Conservation (phyloP, 2,797 vertebrate genomes). For the Selene dorsalis region DNA sequence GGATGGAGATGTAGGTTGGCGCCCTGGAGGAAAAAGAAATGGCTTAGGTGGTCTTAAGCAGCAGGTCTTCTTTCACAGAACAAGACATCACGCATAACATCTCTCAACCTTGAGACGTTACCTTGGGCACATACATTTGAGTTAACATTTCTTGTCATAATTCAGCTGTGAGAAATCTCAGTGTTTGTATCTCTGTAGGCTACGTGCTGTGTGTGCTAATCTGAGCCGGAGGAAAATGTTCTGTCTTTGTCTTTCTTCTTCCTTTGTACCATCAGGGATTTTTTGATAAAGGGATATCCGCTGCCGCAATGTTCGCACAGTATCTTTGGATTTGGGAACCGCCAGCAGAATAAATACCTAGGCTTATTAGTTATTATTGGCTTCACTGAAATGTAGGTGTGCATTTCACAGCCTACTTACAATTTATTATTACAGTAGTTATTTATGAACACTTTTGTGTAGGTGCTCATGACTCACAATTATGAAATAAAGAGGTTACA, state of each 20-base stretch:
- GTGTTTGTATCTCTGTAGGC: conserved; percentile 38
- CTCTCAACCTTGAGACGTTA: conserved; percentile 64
- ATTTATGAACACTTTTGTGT: conserved; percentile 25
- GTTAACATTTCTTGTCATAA: conserved; percentile 62
- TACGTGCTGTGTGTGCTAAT: conserved; percentile 56
- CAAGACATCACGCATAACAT: conserved; percentile 48
- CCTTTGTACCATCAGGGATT: conserved; percentile 30
- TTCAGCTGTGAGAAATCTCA: conserved; percentile 36
- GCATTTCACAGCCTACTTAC: conserved; percentile 34
- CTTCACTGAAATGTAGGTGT: conserved; percentile 32
- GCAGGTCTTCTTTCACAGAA: conserved; percentile 35
- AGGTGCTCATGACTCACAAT: conserved; percentile 32
- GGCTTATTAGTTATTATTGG: conserved; percentile 47
- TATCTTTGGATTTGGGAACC: conserved; percentile 31
- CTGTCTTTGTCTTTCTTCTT: conserved; percentile 43
- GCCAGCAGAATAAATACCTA: conserved; percentile 26
- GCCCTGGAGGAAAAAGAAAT: background rate
- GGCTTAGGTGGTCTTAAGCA: conserved; percentile 42
- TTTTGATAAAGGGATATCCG: conserved; percentile 49
- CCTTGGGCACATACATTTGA: conserved; percentile 53
- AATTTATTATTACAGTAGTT: conserved; percentile 23
- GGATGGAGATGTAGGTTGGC: conserved; percentile 37
- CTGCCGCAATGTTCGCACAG: conserved; percentile 32
- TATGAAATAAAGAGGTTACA: conserved; percentile 16
- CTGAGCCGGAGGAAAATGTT: conserved; percentile 48